Base-by-base conservation (phyloP, 2,797 vertebrate genomes). In the Propithecus deckenii region DNA sequence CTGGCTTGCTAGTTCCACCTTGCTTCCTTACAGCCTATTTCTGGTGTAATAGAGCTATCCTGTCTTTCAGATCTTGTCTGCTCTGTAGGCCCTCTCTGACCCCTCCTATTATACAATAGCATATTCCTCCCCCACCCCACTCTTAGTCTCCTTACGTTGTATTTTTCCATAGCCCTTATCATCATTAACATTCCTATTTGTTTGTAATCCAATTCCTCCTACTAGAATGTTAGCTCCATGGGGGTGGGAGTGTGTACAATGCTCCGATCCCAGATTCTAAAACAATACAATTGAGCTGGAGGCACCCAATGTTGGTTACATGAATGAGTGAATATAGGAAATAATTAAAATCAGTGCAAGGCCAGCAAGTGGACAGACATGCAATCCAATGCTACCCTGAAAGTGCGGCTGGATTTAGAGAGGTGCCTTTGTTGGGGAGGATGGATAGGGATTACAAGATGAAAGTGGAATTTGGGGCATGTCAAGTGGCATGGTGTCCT, bases 391-490 rank as follows among this genome's bases (percentile, higher is more conserved):
- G 41, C 46, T 85, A 18, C 67, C n/a, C 48, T 48, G 71, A 65
- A 86, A 76, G 46, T 65, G 38, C 67, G 48, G 18, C 38, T 91
- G 43, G 20, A 23, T 69, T 94, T 65, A 76, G 86, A 96, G 63
- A 75, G 55, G 18, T 50, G 17, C 18, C 57, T 65, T 65, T 79
- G n/a, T 32, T 74, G 55, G 71, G n/a, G 38, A 94, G 23, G 4
- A 28, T 92, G 41, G 52, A 35, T 69, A 55, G 28, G 7, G 18
- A 78, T 67, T 41, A 78, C n/a, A 61, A 28, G 41, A 75, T 67
- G n/a, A 85, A 89, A 57, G 59, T 92, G 41, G 55, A 92, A 95
- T 84, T 85, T 72, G 91, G 80, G 87, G 25, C 30, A 81, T 20
- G 17, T 90, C 23, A 72, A 67, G 84, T 67, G 9, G 12, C 22